Evolutionary conservation across 2,888 invertebrate genomes (phyloP), one percentile per base, ranked within the genome.

Genomic region (Rotaria sp.): DNA sequence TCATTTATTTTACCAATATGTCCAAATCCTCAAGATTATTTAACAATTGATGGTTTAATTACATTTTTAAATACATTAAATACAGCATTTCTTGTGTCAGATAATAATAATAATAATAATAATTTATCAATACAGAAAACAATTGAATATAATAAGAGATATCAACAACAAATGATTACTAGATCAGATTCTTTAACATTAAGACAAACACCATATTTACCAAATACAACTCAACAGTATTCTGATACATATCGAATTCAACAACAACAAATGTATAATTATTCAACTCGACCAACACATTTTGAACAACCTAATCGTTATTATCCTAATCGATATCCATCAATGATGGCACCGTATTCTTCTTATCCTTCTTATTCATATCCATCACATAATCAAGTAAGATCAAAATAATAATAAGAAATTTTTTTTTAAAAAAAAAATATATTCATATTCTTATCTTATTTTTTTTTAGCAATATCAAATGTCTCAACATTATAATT

Each of bases 251-350:
- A 67, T 35, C 67, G 67, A 67, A 67, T 67, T 21, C 67, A 30
- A 67, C 67, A 67, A 21, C 67, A 67, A 67, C 67, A 35, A 38
- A 35, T 67, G 35, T 67, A 67, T 21, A 67, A 67, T 35, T 67
- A 67, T 67, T 35, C 67, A 8, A 13, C 67, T 35, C 67, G 67
- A 67, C 67, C 67, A 8, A 35, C 35, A 21, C 67, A 67, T 67
- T 67, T 67, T 38, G 67, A 67, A 67, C 67, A 67, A 67, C 67
- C 3, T 18, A 67, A 67, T 67, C 67, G 67, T 38, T 67, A 67
- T 67, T 67, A 67, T 67, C 30, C 67, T 35, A 67, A 67, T 67
- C 67, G 67, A 67, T 67, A 67, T 67, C 67, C 67, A 67, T 67
- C 67, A 7, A 67, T 67, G 67, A 67, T 67, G 21, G 18, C 67